These are phyloP conservation scores for Rhogogaster chlorosoma DNA, from an alignment of 2,888 invertebrate species.

Conservation along the genomic window DNA sequence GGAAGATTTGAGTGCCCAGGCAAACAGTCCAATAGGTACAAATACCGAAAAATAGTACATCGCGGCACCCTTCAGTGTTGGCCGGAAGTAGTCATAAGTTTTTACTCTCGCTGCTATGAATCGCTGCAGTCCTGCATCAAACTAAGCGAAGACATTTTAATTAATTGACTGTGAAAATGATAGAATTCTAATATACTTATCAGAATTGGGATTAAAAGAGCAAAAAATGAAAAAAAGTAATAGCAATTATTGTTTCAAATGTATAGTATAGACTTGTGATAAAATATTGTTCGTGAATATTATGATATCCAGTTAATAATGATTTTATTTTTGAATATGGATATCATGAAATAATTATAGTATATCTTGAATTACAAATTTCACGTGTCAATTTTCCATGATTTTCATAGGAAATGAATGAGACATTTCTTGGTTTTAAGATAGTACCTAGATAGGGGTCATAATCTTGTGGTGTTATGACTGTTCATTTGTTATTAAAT, in stretches of 20 bases:
- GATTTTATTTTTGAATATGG: background rate
- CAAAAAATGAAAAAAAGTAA: background rate
- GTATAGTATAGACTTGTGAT: background rate
- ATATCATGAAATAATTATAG: background rate
- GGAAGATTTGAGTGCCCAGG: slow-evolving; percentile 79
- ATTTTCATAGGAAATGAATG: background rate
- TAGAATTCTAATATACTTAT: background rate
- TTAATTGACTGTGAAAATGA: background rate
- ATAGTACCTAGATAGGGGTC: background rate
- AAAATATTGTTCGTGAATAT: background rate
- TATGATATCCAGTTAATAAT: background rate
- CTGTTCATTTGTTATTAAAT: background rate
- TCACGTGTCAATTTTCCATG: background rate
- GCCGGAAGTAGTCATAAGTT: slow-evolving; percentile 84
- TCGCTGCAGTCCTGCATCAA: slow-evolving; percentile 89
- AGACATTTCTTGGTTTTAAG: background rate
- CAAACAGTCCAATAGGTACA: slow-evolving; percentile 80
- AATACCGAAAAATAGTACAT: slow-evolving; percentile 75
- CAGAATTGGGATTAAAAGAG: background rate
- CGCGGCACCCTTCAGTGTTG: slow-evolving; percentile 81
- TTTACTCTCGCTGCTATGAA: slow-evolving; percentile 86
- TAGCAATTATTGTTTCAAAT: background rate
- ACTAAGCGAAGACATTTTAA: slow-evolving; percentile 80
- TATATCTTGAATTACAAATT: background rate
- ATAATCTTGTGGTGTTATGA: background rate